phyloP scores from a whole-genome alignment of 2,113 vertebrate genomes.

The Panthera uncia region DNA sequence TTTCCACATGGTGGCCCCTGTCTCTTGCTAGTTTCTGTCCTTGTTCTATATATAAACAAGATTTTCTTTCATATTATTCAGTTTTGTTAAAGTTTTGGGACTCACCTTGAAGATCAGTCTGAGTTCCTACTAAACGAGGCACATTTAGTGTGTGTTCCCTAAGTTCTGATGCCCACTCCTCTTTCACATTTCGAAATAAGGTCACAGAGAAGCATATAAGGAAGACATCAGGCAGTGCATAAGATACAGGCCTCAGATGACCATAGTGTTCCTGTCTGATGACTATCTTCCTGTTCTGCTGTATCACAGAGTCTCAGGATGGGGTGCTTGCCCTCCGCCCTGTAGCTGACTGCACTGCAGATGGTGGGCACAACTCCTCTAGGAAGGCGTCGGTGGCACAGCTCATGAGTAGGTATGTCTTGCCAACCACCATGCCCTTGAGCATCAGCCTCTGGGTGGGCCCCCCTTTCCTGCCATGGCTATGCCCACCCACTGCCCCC shows the following conservation, averaged over 20 bases:
- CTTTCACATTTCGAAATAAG: slow-evolving; percentile 96
- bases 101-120: slow-evolving; percentile 96
- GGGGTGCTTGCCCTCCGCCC: slow-evolving; percentile 92
- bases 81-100: slow-evolving; percentile 95
- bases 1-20: slow-evolving; percentile 96
- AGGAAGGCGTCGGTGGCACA: slow-evolving; percentile 94
- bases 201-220: slow-evolving; percentile 98
- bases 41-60: slow-evolving; percentile 90
- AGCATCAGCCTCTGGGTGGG: slow-evolving; percentile 84
- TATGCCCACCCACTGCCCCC: background rate
- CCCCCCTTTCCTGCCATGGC: too few relatives aligned
- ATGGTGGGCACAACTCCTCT: slow-evolving; percentile 89
- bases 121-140: slow-evolving; percentile 95
- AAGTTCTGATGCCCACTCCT: slow-evolving; percentile 96
- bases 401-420: slow-evolving; percentile 93
- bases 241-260: slow-evolving; percentile 94
- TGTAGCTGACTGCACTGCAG: slow-evolving; percentile 90
- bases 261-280: slow-evolving; percentile 93
- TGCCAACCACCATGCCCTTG: slow-evolving; percentile 92
- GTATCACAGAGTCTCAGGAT: slow-evolving; percentile 94
- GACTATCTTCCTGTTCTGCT: slow-evolving; percentile 87
- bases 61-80: slow-evolving; percentile 97
- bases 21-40: slow-evolving; percentile 96
- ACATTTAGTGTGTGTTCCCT: slow-evolving; percentile 95
- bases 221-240: slow-evolving; percentile 97